Conservation (phyloP, 1,140 invertebrate genomes). For the Microplitis demolitor region DNA sequence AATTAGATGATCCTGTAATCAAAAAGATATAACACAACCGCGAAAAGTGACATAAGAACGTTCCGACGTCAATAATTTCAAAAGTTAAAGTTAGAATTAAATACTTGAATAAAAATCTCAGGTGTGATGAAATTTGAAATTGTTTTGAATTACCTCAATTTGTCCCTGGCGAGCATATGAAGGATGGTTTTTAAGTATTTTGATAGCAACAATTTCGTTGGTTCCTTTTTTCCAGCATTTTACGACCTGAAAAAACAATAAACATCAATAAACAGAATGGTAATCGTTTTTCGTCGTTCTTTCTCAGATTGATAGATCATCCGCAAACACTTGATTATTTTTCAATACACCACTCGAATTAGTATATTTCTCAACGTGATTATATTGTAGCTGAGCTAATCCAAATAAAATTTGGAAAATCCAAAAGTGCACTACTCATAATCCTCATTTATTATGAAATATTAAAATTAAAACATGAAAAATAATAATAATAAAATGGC, state of each 20-base stretch:
- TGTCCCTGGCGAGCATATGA: slow-evolving; percentile 99
- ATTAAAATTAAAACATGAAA: too few species aligned
- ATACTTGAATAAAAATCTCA: slow-evolving; percentile 1
- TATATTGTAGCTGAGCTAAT: too few species aligned
- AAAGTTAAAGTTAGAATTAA: background rate
- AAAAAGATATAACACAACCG: too few species aligned
- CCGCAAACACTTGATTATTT: too few species aligned
- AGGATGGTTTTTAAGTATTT: slow-evolving; percentile 99
- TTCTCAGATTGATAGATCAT: background rate
- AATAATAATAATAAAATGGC: too few species aligned
- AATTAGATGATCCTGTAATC: too few species aligned
- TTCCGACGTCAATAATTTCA: too few species aligned
- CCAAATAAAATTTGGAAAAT: background rate
- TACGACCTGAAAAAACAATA: slow-evolving; percentile 73
- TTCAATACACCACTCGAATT: too few species aligned
- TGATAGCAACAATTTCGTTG: slow-evolving; percentile 99
- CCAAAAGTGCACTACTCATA: background rate
- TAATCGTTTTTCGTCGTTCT: slow-evolving; percentile 1
- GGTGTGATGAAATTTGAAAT: background rate
- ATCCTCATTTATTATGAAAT: background rate
- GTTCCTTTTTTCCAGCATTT: slow-evolving; percentile 99
- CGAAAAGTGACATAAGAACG: too few species aligned
- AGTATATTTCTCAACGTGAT: too few species aligned
- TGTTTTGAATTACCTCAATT: slow-evolving; percentile 81
- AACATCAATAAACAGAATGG: background rate